Conservation (phyloP, 2,113 vertebrate species). For the Synchiropus splendidus region DNA sequence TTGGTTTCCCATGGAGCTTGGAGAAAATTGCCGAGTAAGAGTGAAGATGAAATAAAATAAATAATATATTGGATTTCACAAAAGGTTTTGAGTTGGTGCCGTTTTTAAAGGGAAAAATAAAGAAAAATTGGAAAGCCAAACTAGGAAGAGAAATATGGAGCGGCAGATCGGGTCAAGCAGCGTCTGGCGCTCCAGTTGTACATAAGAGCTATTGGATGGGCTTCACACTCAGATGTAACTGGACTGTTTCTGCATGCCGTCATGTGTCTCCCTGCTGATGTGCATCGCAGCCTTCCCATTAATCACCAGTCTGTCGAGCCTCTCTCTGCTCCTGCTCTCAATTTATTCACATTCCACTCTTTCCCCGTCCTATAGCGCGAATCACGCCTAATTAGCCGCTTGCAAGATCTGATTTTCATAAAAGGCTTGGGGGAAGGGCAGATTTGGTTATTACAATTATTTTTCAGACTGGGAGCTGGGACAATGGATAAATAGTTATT, state of each 20-base stretch:
- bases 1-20: too few relatives aligned
- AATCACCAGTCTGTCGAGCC: conserved; percentile 68
- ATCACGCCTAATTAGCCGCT: conserved; percentile 73
- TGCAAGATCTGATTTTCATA: conserved; percentile 68
- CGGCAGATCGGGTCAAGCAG: too few relatives aligned
- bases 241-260: conserved; percentile 6
- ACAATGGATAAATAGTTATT: conserved; percentile 62
- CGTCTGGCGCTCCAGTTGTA: too few relatives aligned
- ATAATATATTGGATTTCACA: too few relatives aligned
- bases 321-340: conserved; percentile 58
- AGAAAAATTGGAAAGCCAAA: too few relatives aligned
- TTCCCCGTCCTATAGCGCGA: conserved; percentile 66
- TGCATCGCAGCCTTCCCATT: conserved; percentile 69
- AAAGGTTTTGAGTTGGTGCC: too few relatives aligned
- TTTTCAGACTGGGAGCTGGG: conserved; percentile 58
- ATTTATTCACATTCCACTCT: conserved; percentile 68
- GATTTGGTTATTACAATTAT: conserved; percentile 60
- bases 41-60: too few relatives aligned
- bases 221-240: too few relatives aligned
- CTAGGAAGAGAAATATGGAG: too few relatives aligned
- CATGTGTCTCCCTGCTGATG: conserved; percentile 41
- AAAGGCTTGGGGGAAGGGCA: conserved; percentile 50
- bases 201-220: too few relatives aligned
- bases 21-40: too few relatives aligned
- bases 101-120: too few relatives aligned